Conservation (phyloP, 2,797 vertebrate genomes). For the Centroberyx gerrardi region DNA sequence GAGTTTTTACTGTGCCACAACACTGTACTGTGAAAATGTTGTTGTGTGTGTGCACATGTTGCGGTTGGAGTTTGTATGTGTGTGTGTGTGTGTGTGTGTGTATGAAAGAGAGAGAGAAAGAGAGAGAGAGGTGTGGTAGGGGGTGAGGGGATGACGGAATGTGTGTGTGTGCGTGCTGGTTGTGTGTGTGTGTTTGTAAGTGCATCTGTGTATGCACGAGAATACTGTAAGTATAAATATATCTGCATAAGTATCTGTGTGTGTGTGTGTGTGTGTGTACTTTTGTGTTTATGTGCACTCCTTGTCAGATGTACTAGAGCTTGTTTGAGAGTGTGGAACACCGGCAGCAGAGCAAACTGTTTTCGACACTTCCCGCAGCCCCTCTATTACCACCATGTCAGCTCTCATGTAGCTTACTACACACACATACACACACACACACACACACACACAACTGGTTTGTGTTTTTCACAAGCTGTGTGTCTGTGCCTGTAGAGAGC, state of each 20-base stretch:
- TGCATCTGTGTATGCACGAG: not conserved
- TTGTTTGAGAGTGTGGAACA: not conserved
- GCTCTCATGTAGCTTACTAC: too few relatives aligned
- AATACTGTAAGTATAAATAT: too few relatives aligned
- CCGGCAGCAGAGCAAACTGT: not conserved
- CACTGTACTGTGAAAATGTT: too few relatives aligned
- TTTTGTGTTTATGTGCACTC: constrained; percentile 6
- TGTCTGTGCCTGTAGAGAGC: too few relatives aligned
- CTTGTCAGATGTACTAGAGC: constrained; percentile 14
- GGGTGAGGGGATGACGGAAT: not conserved
- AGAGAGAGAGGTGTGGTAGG: too few relatives aligned
- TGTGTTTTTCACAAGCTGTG: too few relatives aligned
- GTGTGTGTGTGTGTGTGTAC: constrained; percentile 21
- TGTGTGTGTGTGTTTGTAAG: constrained; percentile 7
- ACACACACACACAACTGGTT: not conserved
- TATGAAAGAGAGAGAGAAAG: not conserved
- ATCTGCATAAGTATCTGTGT: not conserved
- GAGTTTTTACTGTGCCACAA: too few relatives aligned
- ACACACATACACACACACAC: constrained; percentile 8
- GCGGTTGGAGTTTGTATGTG: not conserved
- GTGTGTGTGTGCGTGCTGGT: constrained; percentile 4
- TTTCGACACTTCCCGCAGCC: not conserved
- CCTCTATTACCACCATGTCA: not conserved
- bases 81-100: not conserved
- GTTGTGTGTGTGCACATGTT: too few relatives aligned